A percentile compares a stretch with the other conserved stretches of the same genome.
These are phyloP conservation scores for Pinctada fucata DNA, from an alignment of 2,888 invertebrate genomes.

Conservation along the genomic window DNA sequence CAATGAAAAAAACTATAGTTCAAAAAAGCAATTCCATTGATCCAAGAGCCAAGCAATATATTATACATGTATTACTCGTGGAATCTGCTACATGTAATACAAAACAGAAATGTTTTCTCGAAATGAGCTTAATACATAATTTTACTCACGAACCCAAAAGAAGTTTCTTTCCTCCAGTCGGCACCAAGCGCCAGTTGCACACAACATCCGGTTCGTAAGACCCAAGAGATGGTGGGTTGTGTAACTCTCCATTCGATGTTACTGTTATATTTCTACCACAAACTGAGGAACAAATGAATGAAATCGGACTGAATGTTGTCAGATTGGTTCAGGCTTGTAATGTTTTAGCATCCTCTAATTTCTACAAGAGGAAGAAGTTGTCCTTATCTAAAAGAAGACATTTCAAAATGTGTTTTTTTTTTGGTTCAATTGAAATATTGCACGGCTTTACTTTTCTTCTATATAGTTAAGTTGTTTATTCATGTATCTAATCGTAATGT, in stretches of 20 bases:
- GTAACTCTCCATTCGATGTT: constrained; percentile 12
- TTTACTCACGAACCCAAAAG: background rate
- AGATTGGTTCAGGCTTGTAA: background rate
- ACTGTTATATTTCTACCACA: constrained; percentile 45
- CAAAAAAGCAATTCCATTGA: too few species aligned
- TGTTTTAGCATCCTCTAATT: background rate
- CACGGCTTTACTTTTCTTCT: too few species aligned
- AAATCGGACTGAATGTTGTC: background rate
- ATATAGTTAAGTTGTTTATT: too few species aligned
- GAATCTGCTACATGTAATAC: background rate
- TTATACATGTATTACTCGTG: too few species aligned
- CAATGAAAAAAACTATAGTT: too few species aligned
- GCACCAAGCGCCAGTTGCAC: constrained; percentile 39
- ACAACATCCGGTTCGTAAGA: constrained; percentile 42
- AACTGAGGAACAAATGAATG: constrained; percentile 16
- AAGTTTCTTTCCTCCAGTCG: constrained; percentile 5
- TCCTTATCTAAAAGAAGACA: too few species aligned
- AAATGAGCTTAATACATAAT: too few species aligned
- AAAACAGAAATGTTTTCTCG: too few species aligned
- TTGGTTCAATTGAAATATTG: too few species aligned
- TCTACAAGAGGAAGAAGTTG: background rate
- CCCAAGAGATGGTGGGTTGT: constrained; percentile 38
- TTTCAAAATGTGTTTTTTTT: too few species aligned
- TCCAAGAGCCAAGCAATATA: too few species aligned
- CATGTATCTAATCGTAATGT: too few species aligned